phyloP scores from a whole-genome alignment of 2,113 vertebrate genomes.

The Rana temporaria region DNA sequence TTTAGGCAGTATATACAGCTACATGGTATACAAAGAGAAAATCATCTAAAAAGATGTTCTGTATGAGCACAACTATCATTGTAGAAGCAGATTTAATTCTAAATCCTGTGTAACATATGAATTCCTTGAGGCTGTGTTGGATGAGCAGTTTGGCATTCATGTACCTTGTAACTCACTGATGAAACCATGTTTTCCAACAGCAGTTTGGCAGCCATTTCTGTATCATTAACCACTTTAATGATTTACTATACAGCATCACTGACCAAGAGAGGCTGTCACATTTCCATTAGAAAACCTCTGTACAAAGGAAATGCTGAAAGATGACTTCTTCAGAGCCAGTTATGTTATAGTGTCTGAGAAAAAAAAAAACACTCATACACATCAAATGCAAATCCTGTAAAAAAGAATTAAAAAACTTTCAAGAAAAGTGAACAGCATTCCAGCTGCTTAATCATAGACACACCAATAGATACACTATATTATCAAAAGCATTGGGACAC shows the following conservation, averaged over 20 bases:
- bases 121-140: constrained; percentile 29
- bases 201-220: constrained; percentile 44
- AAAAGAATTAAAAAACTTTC: too few species aligned
- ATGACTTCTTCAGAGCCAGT: neutral
- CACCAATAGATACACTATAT: too few species aligned
- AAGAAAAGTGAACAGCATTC: too few species aligned
- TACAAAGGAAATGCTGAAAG: constrained; percentile 6
- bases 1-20: neutral
- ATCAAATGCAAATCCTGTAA: too few species aligned
- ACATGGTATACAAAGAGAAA: neutral
- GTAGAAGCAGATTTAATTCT: neutral
- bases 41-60: neutral
- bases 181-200: constrained; percentile 38
- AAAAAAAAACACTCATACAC: neutral
- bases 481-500: too few species aligned
- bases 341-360: neutral
- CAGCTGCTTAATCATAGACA: too few species aligned
- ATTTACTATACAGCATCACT: constrained; percentile 36
- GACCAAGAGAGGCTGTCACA: constrained; percentile 32
- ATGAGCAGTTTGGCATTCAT: constrained; percentile 44
- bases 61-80: neutral
- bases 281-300: neutral
- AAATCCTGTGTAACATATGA: constrained; percentile 17
- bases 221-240: constrained; percentile 48
- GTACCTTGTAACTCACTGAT: constrained; percentile 47